phyloP scores from a whole-genome alignment of 64 coral and sea anemone genomes.

The Astreopora myriophthalma region DNA sequence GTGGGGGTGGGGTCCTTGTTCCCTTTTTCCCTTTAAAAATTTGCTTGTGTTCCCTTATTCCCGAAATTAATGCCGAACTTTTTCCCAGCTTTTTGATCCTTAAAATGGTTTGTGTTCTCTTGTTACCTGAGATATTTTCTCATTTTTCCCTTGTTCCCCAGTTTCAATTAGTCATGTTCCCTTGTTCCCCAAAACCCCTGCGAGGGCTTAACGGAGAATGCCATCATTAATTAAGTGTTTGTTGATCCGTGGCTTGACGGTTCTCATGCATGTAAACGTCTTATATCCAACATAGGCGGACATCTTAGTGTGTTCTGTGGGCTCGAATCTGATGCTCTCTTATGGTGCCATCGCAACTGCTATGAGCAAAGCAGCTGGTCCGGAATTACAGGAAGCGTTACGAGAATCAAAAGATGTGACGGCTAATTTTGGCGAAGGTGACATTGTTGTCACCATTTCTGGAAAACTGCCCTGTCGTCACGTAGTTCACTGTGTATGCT shows the following conservation, averaged over 20 bases:
- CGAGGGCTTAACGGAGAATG: neutral
- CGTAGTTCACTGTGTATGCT: constrained; percentile 22
- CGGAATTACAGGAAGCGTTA: neutral
- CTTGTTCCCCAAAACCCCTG: no score
- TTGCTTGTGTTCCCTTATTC: no score
- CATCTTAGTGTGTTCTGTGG: constrained; percentile 18
- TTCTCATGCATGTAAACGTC: no score
- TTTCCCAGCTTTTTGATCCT: no score
- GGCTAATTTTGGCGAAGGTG: neutral
- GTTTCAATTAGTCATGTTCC: no score
- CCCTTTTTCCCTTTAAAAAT: no score
- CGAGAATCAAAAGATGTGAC: neutral
- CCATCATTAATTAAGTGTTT: neutral
- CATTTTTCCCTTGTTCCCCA: no score
- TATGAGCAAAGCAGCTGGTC: constrained; percentile 14
- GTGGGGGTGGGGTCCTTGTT: no score
- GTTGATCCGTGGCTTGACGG: no score
- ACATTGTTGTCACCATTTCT: neutral
- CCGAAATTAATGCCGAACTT: no score
- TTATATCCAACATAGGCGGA: neutral
- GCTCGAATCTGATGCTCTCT: neutral
- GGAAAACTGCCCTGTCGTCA: constrained; percentile 17
- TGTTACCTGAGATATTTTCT: no score
- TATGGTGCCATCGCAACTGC: constrained; percentile 30
- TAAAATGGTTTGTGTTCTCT: no score